A percentile compares a stretch with the other conserved stretches of the same genome.
These are phyloP conservation scores for Dinomys branickii DNA, from an alignment of 2,113 vertebrate species.

Conservation along the genomic window DNA sequence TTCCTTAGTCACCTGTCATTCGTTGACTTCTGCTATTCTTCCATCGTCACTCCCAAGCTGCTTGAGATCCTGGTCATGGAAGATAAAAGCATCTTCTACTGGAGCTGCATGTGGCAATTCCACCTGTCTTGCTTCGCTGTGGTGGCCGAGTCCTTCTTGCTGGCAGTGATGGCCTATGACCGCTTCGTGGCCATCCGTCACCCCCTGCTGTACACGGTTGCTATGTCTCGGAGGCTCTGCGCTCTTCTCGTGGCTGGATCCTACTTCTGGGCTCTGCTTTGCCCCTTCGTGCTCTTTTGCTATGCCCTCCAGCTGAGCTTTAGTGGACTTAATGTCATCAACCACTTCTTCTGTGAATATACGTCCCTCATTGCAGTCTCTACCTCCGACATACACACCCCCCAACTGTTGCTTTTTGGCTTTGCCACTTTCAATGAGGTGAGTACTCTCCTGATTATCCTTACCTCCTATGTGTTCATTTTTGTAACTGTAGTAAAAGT, in stretches of 20 bases:
- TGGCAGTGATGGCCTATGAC: conserved; percentile 73
- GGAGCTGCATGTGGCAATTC: conserved; percentile 71
- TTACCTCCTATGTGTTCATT: conserved; percentile 77
- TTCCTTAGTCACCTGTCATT: conserved; percentile 76
- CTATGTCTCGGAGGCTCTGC: conserved; percentile 64
- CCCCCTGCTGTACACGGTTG: conserved; percentile 58
- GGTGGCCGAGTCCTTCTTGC: conserved; percentile 47
- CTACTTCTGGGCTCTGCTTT: conserved; percentile 60
- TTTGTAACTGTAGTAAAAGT: conserved; percentile 69
- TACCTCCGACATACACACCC: conserved; percentile 29
- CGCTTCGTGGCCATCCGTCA: conserved; percentile 67
- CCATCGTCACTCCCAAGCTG: conserved; percentile 69
- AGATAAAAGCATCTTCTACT: conserved; percentile 61
- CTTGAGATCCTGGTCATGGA: conserved; percentile 56
- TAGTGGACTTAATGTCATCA: neutral
- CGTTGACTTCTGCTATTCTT: conserved; percentile 76
- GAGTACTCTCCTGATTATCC: conserved; percentile 64
- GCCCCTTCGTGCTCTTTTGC: conserved; percentile 51
- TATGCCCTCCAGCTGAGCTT: conserved; percentile 52
- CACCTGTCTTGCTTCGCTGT: conserved; percentile 72
- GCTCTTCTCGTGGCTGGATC: conserved; percentile 8
- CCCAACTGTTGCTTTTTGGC: conserved; percentile 58
- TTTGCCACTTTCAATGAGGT: conserved; percentile 67
- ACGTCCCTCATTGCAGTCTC: conserved; percentile 64
- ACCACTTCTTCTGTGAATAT: conserved; percentile 76